Conservation (phyloP, 2,113 vertebrate genomes). For the Myodes glareolus region DNA sequence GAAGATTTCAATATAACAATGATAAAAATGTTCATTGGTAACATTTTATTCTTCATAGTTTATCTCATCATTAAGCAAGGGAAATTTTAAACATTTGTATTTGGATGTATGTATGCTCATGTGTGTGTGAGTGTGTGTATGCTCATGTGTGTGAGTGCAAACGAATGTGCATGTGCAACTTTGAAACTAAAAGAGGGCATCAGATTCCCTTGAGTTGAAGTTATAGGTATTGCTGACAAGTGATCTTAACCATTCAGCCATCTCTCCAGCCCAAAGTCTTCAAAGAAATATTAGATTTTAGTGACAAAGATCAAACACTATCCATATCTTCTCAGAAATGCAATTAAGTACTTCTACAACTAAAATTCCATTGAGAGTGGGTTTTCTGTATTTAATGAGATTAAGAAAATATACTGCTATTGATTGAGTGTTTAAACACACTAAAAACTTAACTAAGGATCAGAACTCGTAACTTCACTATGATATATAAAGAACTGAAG, state of each 20-base stretch:
- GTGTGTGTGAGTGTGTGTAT: no score
- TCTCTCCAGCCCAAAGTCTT: neutral
- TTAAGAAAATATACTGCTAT: neutral
- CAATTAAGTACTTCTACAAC: neutral
- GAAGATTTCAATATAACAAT: neutral
- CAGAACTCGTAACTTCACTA: neutral
- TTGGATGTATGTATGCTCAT: neutral
- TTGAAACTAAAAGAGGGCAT: neutral
- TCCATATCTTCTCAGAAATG: neutral
- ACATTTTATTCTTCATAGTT: neutral
- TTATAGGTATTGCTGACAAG: neutral
- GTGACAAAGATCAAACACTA: neutral
- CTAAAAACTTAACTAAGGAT: neutral
- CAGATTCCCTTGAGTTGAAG: neutral
- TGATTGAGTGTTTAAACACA: neutral
- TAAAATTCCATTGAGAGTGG: neutral
- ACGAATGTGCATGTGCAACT: no score
- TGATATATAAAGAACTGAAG: neutral
- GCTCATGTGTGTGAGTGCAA: no score
- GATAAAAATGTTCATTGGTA: neutral
- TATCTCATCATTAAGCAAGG: neutral
- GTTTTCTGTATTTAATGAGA: neutral
- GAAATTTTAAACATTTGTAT: neutral
- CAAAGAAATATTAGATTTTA: neutral
- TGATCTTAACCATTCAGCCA: neutral